Conservation (phyloP, 2,888 invertebrate genomes). For the Hirtodrosophila alboralis region DNA sequence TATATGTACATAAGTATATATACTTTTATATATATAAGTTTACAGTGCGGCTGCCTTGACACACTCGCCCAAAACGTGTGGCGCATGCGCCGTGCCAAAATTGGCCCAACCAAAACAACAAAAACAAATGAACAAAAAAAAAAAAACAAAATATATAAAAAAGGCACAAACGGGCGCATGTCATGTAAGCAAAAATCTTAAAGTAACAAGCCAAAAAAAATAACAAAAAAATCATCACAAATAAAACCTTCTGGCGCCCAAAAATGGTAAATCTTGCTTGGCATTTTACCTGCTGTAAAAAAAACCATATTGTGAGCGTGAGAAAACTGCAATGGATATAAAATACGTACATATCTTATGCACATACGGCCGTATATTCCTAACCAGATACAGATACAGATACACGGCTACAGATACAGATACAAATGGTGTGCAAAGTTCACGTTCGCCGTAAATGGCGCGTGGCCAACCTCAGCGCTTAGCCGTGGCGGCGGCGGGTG, state of each 20-base stretch:
- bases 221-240: conserved; percentile 31
- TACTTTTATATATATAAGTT: conserved; percentile 5
- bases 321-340: conserved; percentile 68
- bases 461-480: conserved; percentile 40
- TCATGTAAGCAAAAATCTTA: conserved; percentile 54
- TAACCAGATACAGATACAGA: no score
- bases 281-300: conserved; percentile 58
- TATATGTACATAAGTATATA: neutral
- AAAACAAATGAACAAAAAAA: conserved; percentile 29
- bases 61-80: conserved; percentile 78
- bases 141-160: conserved; percentile 19
- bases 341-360: conserved; percentile 15
- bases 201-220: conserved; percentile 2
- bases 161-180: conserved; percentile 50
- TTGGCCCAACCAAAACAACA: conserved; percentile 31
- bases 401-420: no score
- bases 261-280: conserved; percentile 73
- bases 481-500: no score
- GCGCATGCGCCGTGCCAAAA: conserved; percentile 70
- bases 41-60: conserved; percentile 59
- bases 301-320: conserved; percentile 73
- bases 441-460: conserved; percentile 54
- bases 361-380: conserved; percentile 11
- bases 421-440: conserved; percentile 58
- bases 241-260: conserved; percentile 73